These are phyloP conservation scores for Drosophila leontia DNA, from an alignment of 1,140 invertebrate genomes.

Conservation along the genomic window DNA sequence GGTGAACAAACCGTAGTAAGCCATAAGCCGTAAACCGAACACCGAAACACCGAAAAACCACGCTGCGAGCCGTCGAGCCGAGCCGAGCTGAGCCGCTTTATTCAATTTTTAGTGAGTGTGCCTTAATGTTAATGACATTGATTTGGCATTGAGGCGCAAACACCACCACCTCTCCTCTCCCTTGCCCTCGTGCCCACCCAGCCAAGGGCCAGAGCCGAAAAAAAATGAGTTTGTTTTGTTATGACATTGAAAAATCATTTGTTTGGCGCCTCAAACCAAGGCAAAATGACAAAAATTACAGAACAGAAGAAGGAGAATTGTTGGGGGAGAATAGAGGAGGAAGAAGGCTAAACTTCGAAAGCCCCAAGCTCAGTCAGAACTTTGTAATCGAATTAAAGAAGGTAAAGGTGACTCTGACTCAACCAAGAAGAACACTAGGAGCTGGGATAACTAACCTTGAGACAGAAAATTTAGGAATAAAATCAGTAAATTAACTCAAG, in stretches of 20 bases:
- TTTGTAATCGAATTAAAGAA: constrained; percentile 25
- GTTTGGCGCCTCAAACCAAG: constrained; percentile 52
- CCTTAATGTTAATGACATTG: constrained; percentile 82
- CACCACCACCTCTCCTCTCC: constrained; percentile 20
- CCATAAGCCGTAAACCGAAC: constrained; percentile 3
- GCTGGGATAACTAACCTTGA: not conserved
- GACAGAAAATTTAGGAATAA: not conserved
- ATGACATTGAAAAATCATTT: constrained; percentile 68
- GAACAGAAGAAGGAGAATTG: constrained; percentile 3
- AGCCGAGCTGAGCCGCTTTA: constrained; percentile 55
- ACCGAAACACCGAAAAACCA: constrained; percentile 9
- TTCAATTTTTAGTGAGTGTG: constrained; percentile 81
- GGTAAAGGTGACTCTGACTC: constrained; percentile 37
- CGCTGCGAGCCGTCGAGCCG: constrained; percentile 26
- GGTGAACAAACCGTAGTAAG: constrained; percentile 71
- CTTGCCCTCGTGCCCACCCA: not conserved
- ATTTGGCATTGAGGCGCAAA: constrained; percentile 73
- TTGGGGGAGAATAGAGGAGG: too few relatives aligned
- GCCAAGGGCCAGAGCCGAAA: constrained; percentile 55
- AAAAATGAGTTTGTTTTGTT: constrained; percentile 51
- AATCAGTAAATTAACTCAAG: not conserved
- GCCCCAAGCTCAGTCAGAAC: constrained; percentile 11
- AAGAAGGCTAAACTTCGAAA: constrained; percentile 36
- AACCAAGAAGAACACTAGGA: not conserved
- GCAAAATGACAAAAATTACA: constrained; percentile 40